Conservation (phyloP, 2,797 vertebrate species). For the Pampus argenteus region DNA sequence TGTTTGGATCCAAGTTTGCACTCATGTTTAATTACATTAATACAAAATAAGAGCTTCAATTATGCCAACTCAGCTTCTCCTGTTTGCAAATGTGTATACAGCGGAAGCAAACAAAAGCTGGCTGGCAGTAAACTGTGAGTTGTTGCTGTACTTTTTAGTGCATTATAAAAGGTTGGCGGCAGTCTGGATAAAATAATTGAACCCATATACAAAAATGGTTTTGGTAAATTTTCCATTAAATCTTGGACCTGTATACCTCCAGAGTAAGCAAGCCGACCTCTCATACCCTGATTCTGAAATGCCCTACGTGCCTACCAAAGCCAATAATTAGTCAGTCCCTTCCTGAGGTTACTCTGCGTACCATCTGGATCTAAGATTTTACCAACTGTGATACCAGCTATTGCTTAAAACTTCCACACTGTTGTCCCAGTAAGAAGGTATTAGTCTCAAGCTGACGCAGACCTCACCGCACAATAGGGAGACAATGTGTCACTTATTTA, state of each 20-base stretch:
- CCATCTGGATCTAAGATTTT: slow-evolving; percentile 31
- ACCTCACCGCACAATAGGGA: slow-evolving; percentile 27
- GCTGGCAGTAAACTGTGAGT: no score
- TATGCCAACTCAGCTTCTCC: no score
- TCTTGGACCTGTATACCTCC: no score
- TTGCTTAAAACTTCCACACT: slow-evolving; percentile 36
- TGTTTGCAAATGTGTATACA: no score
- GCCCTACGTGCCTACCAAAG: slow-evolving; percentile 9
- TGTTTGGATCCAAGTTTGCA: no score
- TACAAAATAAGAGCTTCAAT: no score
- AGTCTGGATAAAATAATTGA: not conserved
- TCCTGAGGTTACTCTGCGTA: slow-evolving; percentile 48
- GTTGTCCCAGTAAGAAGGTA: slow-evolving; percentile 38
- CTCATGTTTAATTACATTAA: no score
- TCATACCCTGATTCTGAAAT: no score
- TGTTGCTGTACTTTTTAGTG: no score
- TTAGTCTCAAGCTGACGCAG: slow-evolving; percentile 43
- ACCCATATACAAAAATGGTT: not conserved
- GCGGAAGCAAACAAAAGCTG: no score
- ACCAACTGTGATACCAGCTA: slow-evolving; percentile 26
- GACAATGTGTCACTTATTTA: slow-evolving; percentile 53
- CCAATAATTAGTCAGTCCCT: slow-evolving; percentile 43
- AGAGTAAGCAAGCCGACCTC: no score
- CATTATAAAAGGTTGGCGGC: not conserved
- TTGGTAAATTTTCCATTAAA: slow-evolving; percentile 1